Base-by-base conservation (phyloP, 2,888 invertebrate species). In the Polia nebulosa region DNA sequence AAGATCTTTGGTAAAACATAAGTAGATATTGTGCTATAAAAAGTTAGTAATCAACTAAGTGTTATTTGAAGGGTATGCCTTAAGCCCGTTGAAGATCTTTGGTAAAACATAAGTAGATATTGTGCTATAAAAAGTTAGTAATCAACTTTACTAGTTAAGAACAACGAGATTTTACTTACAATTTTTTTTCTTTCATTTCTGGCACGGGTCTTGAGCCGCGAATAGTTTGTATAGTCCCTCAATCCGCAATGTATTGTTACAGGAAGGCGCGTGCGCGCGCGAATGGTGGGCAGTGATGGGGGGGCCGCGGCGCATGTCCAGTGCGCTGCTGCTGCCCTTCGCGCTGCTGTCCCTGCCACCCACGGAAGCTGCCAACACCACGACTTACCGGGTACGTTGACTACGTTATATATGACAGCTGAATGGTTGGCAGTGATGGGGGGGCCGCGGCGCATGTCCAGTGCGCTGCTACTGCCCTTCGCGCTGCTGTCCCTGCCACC, bases 301-400 rank as follows among this genome's bases (percentile, higher is more conserved):
- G 88, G 93, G 93, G 93, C 91, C 94, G 94, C 95, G 95, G 94
- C 95, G 95, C 93, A 91, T 94, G 92, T 93, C 94, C 88, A 93
- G 94, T 92, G 95, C 94, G 92, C 92, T 95, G 93, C 95, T 95
- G 90, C 91, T 95, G 87, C 94, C 94, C 89, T 91, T 95, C 86
- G 93, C 94, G 71, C 89, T 95, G 86, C 92, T 95, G 72, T 91
- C 93, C 56, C 88, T 95, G 73, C 94, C 93, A 60, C 89, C 88
- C n/a, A 86, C 92, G 45, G 87, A 92, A 63, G 92, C 94, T 44
- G 85, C 84, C 87, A 95, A 95, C 84, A 86, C 89, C 71, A 95
- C 95, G 76, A 89, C 90, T 5, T 94, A 94, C 85, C 88, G 94
- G 87, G 95, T 95, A 81, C 83, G 90, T 32, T 15, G 8, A 15